Percentiles rank a stretch among this genome's conserved stretches.
phyloP scores from a whole-genome alignment of 2,113 vertebrate species.

The zebrafish (Danio rerio) region GRCz12tu NC_133194.1:4813501-4814000 shows the following conservation, averaged over 20 bases:
- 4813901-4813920: too few relatives aligned
- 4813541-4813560: constrained; percentile 35
- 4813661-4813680: neutral
- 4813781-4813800: too few relatives aligned
- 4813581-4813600: neutral
- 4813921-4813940: too few relatives aligned
- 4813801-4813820: too few relatives aligned
- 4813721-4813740: neutral
- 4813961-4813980: too few relatives aligned
- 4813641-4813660: neutral
- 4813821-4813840: too few relatives aligned
- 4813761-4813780: too few relatives aligned
- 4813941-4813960: too few relatives aligned
- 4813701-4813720: neutral
- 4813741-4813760: neutral
- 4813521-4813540: neutral
- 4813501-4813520: constrained; percentile 11
- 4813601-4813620: constrained; percentile 16
- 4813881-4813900: too few relatives aligned
- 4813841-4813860: too few relatives aligned
- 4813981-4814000: too few relatives aligned
- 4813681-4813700: neutral
- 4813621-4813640: constrained; percentile 6
- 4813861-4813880: too few relatives aligned
- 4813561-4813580: constrained; percentile 28